phyloP scores from a whole-genome alignment of 2,888 invertebrate species.

The Caradrina kadenii region DNA sequence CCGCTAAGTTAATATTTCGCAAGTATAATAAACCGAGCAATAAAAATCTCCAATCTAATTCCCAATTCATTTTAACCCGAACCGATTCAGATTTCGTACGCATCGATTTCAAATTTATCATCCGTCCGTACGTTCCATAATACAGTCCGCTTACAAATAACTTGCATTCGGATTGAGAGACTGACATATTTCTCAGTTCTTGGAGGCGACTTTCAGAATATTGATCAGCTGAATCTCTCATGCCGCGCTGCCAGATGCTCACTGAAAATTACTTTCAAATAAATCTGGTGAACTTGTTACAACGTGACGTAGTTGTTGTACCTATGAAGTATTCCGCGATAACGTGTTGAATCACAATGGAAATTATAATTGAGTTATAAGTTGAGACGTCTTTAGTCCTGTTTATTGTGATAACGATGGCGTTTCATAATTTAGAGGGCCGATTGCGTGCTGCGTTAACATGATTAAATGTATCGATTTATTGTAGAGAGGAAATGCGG shows the following conservation, averaged over 20 bases:
- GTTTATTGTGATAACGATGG: conserved; percentile 60
- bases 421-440: conserved; percentile 53
- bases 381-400: conserved; percentile 55
- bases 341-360: conserved; percentile 71
- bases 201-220: conserved; percentile 86
- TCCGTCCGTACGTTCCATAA: conserved; percentile 66
- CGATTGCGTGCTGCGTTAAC: conserved; percentile 40
- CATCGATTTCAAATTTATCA: conserved; percentile 67
- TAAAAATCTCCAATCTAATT: conserved; percentile 59
- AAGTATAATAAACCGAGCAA: conserved; percentile 39
- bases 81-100: conserved; percentile 59
- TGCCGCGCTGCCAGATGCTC: conserved; percentile 89
- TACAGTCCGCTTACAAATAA: conserved; percentile 76
- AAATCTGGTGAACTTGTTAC: conserved; percentile 84
- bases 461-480: conserved; percentile 57
- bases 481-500: conserved; percentile 8
- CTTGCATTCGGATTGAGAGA: conserved; percentile 83
- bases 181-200: conserved; percentile 88
- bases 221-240: conserved; percentile 89
- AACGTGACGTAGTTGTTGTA: conserved; percentile 65
- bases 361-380: conserved; percentile 74
- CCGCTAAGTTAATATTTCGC: conserved; percentile 34
- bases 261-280: conserved; percentile 89
- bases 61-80: conserved; percentile 58
- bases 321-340: conserved; percentile 51